phyloP scores from a whole-genome alignment of 2,113 vertebrate genomes.

The Motacilla alba region DNA sequence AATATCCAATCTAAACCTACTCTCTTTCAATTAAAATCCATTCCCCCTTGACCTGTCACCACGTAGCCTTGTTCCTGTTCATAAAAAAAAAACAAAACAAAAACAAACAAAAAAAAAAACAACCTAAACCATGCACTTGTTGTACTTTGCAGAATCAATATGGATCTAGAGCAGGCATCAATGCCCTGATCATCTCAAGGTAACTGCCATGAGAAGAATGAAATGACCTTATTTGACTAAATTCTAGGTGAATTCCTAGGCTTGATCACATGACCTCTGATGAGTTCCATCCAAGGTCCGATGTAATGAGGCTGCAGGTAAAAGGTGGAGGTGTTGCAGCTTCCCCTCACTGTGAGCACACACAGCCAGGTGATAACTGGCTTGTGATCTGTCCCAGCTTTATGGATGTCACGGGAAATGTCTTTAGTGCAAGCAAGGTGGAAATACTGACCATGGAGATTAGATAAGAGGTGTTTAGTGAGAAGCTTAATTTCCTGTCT shows the following conservation, averaged over 20 bases:
- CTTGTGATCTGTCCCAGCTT: neutral
- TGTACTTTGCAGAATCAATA: neutral
- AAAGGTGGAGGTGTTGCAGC: neutral
- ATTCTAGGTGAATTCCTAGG: neutral
- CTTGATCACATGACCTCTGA: neutral
- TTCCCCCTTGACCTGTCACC: neutral
- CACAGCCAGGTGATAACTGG: neutral
- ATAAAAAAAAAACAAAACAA: neutral
- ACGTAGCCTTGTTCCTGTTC: neutral
- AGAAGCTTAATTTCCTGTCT: constrained; percentile 14
- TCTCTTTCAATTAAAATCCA: neutral
- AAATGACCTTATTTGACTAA: neutral
- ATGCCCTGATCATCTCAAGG: neutral
- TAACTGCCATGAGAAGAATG: neutral
- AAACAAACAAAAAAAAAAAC: neutral
- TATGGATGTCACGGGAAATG: neutral
- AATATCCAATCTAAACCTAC: neutral
- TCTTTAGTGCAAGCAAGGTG: neutral
- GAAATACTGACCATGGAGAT: neutral
- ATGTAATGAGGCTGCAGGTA: neutral
- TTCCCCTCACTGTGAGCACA: neutral
- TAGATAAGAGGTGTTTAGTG: neutral
- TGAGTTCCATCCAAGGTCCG: neutral
- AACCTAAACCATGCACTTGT: too few species aligned
- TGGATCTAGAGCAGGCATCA: neutral